Conservation (phyloP, 2,113 vertebrate genomes). For the Platycercus adscitus region DNA sequence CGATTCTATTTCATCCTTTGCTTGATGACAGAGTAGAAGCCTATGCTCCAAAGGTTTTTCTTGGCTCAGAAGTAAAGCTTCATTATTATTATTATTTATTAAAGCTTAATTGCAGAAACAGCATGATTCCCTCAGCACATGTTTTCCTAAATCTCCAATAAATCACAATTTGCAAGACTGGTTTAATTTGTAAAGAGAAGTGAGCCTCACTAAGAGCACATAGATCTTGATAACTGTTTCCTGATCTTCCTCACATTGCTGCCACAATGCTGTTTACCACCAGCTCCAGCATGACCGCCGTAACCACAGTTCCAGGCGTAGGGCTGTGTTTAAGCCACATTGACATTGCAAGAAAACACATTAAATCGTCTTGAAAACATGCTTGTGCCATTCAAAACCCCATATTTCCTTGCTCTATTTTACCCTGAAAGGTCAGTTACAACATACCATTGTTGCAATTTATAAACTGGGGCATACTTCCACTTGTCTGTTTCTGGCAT, state of each 20-base stretch:
- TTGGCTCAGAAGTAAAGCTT: conserved; percentile 25
- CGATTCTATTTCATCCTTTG: neutral
- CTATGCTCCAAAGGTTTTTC: neutral
- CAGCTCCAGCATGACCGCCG: neutral
- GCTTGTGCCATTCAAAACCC: neutral
- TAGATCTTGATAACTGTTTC: conserved; percentile 38
- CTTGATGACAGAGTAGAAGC: neutral
- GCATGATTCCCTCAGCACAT: neutral
- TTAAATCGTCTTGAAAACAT: neutral
- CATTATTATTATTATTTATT: conserved; percentile 46
- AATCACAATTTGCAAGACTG: neutral
- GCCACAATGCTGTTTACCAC: neutral
- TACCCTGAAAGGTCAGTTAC: neutral
- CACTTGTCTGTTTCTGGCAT: neutral
- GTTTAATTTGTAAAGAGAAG: neutral
- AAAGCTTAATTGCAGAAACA: conserved; percentile 39
- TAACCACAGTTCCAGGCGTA: neutral
- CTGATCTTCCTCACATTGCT: neutral
- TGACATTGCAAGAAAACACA: neutral
- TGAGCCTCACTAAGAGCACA: neutral
- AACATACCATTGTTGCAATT: neutral
- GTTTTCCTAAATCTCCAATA: neutral
- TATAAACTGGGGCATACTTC: neutral
- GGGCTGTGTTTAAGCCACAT: neutral
- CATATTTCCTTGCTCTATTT: neutral